Evolutionary conservation across 2,888 invertebrate species (phyloP).

Genomic region (Hipparchia sbordonii): DNA sequence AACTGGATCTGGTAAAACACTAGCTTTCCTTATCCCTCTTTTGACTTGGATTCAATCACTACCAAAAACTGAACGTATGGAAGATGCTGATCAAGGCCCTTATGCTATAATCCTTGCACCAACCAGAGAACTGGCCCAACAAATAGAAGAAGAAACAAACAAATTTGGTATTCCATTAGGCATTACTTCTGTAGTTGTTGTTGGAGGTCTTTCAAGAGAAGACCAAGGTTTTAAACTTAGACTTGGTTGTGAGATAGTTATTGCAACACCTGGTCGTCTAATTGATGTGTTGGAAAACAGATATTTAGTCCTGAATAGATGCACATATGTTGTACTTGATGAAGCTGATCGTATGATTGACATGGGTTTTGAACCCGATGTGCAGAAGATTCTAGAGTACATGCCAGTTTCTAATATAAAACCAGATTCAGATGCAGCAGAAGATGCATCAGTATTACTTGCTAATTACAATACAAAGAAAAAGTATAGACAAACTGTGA

Average conservation of each 20-base stretch:
- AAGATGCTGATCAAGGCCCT: conserved; percentile 97
- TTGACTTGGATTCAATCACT: conserved; percentile 98
- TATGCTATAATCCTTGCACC: conserved; percentile 99
- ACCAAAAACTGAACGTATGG: conserved; percentile 96
- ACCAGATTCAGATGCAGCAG: conserved; percentile 99
- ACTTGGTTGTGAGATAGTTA: conserved; percentile 99
- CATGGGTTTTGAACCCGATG: conserved; percentile 99
- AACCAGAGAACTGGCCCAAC: conserved; percentile 99
- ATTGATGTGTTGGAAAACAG: conserved; percentile 99
- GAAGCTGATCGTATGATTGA: conserved; percentile 99
- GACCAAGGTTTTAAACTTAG: conserved; percentile 98
- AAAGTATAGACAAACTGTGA: conserved; percentile 99
- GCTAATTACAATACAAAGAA: conserved; percentile 97
- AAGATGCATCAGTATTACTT: conserved; percentile 94
- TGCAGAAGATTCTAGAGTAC: conserved; percentile 98
- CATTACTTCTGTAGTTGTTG: conserved; percentile 97
- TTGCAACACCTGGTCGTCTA: conserved; percentile 99
- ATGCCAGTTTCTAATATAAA: conserved; percentile 99
- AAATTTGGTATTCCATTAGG: conserved; percentile 97
- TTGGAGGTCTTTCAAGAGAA: conserved; percentile 98
- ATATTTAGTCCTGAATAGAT: conserved; percentile 97
- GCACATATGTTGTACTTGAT: conserved; percentile 98
- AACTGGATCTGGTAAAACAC: conserved; percentile 99
- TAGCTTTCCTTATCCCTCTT: conserved; percentile 98
- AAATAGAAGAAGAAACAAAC: conserved; percentile 99